Percentiles rank a stretch among this genome's conserved stretches.
phyloP scores from a whole-genome alignment of 2,888 invertebrate species.

The Anthrax anthrax region DNA sequence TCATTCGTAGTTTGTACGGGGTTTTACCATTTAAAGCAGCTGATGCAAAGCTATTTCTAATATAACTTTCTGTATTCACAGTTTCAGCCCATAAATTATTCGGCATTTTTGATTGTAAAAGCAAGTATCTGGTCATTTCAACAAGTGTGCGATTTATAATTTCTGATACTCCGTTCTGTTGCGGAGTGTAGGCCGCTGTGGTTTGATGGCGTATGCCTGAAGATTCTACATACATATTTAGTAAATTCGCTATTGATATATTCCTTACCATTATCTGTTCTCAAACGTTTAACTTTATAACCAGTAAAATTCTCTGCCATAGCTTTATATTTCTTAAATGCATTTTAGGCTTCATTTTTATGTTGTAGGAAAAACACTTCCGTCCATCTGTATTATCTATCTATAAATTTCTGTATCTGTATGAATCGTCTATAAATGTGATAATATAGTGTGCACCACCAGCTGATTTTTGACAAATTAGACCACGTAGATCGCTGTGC shows the following conservation, averaged over 20 bases:
- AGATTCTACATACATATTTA: neutral
- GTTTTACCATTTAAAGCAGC: conserved; percentile 11
- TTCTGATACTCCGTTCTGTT: conserved; percentile 4
- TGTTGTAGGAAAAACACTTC: neutral
- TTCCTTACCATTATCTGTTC: neutral
- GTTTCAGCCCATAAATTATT: conserved; percentile 14
- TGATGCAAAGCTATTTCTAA: neutral
- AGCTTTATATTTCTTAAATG: neutral
- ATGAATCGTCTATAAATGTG: neutral
- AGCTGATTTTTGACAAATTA: neutral
- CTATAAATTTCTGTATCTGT: no score
- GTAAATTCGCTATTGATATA: neutral
- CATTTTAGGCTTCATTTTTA: neutral
- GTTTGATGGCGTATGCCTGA: neutral
- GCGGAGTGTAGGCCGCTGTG: neutral
- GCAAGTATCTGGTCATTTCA: conserved; percentile 13
- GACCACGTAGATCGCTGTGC: neutral
- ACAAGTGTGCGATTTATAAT: conserved; percentile 12
- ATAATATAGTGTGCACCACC: neutral
- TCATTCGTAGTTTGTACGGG: conserved; percentile 25
- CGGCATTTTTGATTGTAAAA: conserved; percentile 9
- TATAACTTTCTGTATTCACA: conserved; percentile 12
- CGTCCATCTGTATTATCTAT: neutral
- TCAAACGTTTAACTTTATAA: neutral
- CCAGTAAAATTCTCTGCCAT: neutral